Base-by-base conservation (phyloP, 2,113 vertebrate genomes). In the Sceloporus undulatus region DNA sequence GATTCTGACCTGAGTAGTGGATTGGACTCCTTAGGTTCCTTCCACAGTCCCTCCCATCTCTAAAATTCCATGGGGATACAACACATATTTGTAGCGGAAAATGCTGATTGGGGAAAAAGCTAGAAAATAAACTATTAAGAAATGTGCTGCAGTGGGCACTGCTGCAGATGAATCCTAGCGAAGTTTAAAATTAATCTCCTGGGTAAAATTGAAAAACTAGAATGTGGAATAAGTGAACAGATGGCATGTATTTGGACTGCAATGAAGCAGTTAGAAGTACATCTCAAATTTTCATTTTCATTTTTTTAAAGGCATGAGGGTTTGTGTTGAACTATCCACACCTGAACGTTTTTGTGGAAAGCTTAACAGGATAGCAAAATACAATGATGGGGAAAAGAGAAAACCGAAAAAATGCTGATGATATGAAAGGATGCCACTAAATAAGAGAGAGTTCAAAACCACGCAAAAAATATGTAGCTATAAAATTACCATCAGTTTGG, bases 301-400 rank as follows among this genome's bases (percentile, higher is more conserved):
- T 78, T 88, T 40, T 82, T 70, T 76, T 62, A 87, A 25, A 90
- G 80, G 27, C 62, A n/a, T 77, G 34, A 23, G 54, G 70, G 48
- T 19, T 54, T 66, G 40, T 38, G 66, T 40, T 66, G 42, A 34
- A 66, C 29, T 76, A 38, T 74, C 82, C 84, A 78, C 89, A 93
- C 90, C 95, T 95, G 93, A 78, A 85, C 78, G 78, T 16, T 40
- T 82, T 84, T 92, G 29, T 74, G 80, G 29, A 68, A 68, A 19
- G 80, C 27, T 83, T 75, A 68, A 54, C 40, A 88, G 74, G 38
- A 52, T 76, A n/a, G 68, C 38, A 48, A 85, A 48, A 34, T 27
- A 29, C 59, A 27, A 62, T 66, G 68, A 38, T n/a, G 9, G 79
- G 70, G 27, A 80, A 42, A 19, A 18, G n/a, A 42, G 9, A 14